phyloP scores from a whole-genome alignment of 1,140 invertebrate genomes.

The Leptoteleia sp. region DNA sequence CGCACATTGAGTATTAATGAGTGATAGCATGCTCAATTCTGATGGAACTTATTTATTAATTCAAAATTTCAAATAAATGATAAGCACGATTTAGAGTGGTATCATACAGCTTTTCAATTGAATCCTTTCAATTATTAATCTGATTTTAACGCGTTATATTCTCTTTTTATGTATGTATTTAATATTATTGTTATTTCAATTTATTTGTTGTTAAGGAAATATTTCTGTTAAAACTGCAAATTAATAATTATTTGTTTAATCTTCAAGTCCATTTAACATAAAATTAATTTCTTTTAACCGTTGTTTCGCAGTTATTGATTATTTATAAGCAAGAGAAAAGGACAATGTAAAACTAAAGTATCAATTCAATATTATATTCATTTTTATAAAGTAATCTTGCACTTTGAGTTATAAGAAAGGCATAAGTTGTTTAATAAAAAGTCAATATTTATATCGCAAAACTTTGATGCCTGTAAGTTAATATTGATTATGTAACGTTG shows the following conservation, averaged over 20 bases:
- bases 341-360: constrained; percentile 22
- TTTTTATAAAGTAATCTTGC: constrained; percentile 20
- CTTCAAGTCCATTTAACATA: not conserved
- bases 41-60: constrained; percentile 1
- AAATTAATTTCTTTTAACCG: constrained; percentile 17
- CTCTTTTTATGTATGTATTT: constrained; percentile 20
- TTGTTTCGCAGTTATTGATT: not conserved
- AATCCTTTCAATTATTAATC: constrained; percentile 32
- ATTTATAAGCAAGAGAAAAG: constrained; percentile 8
- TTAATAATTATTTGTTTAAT: not conserved
- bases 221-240: constrained; percentile 4
- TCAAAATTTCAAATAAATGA: constrained; percentile 15
- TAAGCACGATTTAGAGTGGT: constrained; percentile 32
- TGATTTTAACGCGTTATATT: constrained; percentile 23
- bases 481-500: constrained; percentile 10
- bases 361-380: constrained; percentile 35
- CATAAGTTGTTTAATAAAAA: constrained; percentile 18
- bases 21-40: constrained; percentile 5
- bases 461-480: constrained; percentile 4
- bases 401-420: constrained; percentile 10
- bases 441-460: constrained; percentile 21
- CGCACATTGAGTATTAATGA: constrained; percentile 3
- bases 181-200: constrained; percentile 4
- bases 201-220: constrained; percentile 4
- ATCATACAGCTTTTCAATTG: constrained; percentile 28